Conservation (phyloP, 2,113 vertebrate genomes). For the Marmota monax region DNA sequence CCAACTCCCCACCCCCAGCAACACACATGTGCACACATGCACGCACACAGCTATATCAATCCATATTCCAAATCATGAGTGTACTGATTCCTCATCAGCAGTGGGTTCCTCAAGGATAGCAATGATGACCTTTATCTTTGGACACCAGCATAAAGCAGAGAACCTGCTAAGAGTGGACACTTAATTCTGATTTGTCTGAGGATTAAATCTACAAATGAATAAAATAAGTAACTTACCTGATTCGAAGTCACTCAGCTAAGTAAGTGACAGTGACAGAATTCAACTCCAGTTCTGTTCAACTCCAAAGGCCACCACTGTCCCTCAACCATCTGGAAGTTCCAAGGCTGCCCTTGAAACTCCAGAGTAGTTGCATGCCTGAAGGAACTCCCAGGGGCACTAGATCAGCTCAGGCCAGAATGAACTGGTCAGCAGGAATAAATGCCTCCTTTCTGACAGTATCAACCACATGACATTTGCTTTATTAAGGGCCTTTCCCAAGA, state of each 20-base stretch:
- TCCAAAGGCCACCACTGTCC: slow-evolving; percentile 40
- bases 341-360: slow-evolving; percentile 37
- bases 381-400: slow-evolving; percentile 43
- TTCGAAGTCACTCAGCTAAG: not conserved
- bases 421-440: slow-evolving; percentile 64
- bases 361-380: slow-evolving; percentile 58
- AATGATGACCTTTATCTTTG: not conserved
- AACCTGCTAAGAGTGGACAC: not conserved
- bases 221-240: slow-evolving; percentile 32
- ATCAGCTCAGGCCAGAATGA: slow-evolving; percentile 56
- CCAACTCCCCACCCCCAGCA: too few species aligned
- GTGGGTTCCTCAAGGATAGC: not conserved
- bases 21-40: not conserved
- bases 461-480: slow-evolving; percentile 71
- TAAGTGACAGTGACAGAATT: slow-evolving; percentile 24
- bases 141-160: not conserved
- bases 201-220: slow-evolving; percentile 52
- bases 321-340: slow-evolving; percentile 61
- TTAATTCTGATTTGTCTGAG: slow-evolving; percentile 43
- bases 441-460: slow-evolving; percentile 62
- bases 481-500: slow-evolving; percentile 74
- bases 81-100: not conserved
- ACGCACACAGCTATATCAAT: not conserved
- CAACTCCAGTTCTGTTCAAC: not conserved
- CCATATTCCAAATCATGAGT: not conserved